A percentile compares a stretch with the other conserved stretches of the same genome.
phyloP scores from a whole-genome alignment of 2,888 invertebrate genomes.

The Eupelmus urozonus region DNA sequence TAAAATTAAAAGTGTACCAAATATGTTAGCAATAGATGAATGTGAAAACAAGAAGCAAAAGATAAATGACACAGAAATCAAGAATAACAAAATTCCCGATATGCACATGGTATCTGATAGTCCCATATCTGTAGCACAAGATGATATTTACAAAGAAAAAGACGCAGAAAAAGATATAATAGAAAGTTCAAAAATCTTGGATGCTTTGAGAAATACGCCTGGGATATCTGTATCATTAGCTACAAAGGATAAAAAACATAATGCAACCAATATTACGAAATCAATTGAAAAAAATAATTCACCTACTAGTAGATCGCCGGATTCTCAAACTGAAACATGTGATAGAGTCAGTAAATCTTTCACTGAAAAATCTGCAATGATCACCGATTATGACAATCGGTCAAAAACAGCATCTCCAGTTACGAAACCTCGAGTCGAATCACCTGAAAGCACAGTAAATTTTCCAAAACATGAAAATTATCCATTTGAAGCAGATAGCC shows the following conservation, averaged over 20 bases:
- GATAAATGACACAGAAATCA: background rate
- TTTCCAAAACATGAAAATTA: slow-evolving; percentile 60
- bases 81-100: slow-evolving; percentile 2
- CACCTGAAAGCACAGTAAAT: slow-evolving; percentile 70
- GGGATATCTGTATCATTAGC: slow-evolving; percentile 72
- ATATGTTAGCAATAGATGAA: background rate
- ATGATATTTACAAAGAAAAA: background rate
- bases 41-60: background rate
- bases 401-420: slow-evolving; percentile 56
- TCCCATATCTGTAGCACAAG: background rate
- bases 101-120: too few species aligned
- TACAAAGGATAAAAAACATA: slow-evolving; percentile 65
- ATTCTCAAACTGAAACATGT: slow-evolving; percentile 68
- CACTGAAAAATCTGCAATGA: slow-evolving; percentile 67
- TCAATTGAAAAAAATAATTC: slow-evolving; percentile 63
- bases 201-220: slow-evolving; percentile 71
- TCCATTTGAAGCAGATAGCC: slow-evolving; percentile 37
- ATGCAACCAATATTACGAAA: slow-evolving; percentile 55
- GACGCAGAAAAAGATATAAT: slow-evolving; percentile 61
- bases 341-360: slow-evolving; percentile 63
- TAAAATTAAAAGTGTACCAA: slow-evolving; percentile 1
- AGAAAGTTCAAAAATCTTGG: slow-evolving; percentile 71
- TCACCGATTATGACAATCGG: slow-evolving; percentile 66
- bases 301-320: slow-evolving; percentile 67
- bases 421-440: slow-evolving; percentile 66